Evolutionary conservation across 2,797 vertebrate species (phyloP), one percentile per base, ranked within the genome.

Genomic region (Capromys pilorides): DNA sequence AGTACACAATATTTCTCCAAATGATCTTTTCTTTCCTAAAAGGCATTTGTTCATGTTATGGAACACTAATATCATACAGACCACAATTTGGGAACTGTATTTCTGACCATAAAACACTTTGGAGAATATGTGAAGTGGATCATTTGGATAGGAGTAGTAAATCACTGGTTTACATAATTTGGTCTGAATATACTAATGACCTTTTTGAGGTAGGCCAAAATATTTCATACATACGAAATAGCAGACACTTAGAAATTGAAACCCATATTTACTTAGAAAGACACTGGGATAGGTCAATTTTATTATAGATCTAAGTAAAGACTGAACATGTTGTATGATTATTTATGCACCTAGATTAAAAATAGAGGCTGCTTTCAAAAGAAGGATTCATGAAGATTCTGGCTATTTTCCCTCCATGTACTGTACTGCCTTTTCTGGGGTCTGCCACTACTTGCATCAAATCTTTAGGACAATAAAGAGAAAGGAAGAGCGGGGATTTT

Each of bases 271-370:
- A 16, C 39, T 81, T 67, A 90, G 67, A 94, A 95, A 92, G 61
- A 86, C 28, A 96, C 10, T 41, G 11, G n/a, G 84, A 57, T 45
- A 54, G 7, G 62, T 93, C 64, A 54, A 36, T 86, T 96, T 96
- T 92, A 77, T 88, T 51, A 21, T 1, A 90, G n/a, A 66, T 90
- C 39, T 82, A 11, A 80, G n/a, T 94, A 69, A 94, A 66, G 41
- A 28, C 5, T 96, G 39, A 26, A 36, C 12, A 86, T 1, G 82
- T 19, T 28, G 1, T 79, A 93, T 92, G 75, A 54, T 75, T 90
- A 90, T 94, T 82, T 85, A 71, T 94, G 28, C 21, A 92, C 75
- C 88, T 45, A 86, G 90, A 78, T 19, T 92, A 86, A 94, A 96
- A 96, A 83, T 62, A 73, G 2, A 57, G 51, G 11, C 19, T 64